These are phyloP conservation scores for Staurois parvus DNA, from an alignment of 2,797 vertebrate genomes.

Conservation along the genomic window DNA sequence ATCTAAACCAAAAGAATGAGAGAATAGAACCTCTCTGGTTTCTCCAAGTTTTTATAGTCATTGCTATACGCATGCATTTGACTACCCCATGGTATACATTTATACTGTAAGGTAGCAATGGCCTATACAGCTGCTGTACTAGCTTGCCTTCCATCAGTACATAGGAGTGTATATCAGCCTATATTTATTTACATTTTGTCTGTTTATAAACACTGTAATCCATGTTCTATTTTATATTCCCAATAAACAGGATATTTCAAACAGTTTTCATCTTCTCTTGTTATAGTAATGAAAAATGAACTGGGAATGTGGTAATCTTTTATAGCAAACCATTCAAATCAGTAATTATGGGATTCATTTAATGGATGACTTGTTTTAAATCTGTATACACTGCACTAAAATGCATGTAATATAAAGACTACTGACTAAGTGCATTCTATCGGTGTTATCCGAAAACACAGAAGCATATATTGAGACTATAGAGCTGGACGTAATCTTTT, in stretches of 20 bases:
- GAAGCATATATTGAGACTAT: neutral
- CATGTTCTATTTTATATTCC: conserved; percentile 16
- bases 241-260: conserved; percentile 25
- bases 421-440: conserved; percentile 32
- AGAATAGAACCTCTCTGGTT: neutral
- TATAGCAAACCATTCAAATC: conserved; percentile 50
- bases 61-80: neutral
- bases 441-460: conserved; percentile 8
- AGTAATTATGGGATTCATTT: conserved; percentile 59
- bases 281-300: conserved; percentile 55
- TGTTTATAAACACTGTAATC: conserved; percentile 17
- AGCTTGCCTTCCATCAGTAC: neutral
- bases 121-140: neutral
- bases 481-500: neutral
- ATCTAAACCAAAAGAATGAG: neutral
- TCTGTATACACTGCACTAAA: conserved; percentile 55
- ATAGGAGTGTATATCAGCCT: neutral
- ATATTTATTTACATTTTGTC: neutral
- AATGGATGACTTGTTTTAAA: conserved; percentile 54
- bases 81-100: too few species aligned
- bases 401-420: conserved; percentile 13
- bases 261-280: conserved; percentile 30
- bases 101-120: too few species aligned
- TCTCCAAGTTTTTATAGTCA: neutral
- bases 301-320: conserved; percentile 47